A percentile compares a stretch with the other conserved stretches of the same genome.
Evolutionary conservation across 2,113 vertebrate species (phyloP).

Genomic region (Labeo catla): DNA sequence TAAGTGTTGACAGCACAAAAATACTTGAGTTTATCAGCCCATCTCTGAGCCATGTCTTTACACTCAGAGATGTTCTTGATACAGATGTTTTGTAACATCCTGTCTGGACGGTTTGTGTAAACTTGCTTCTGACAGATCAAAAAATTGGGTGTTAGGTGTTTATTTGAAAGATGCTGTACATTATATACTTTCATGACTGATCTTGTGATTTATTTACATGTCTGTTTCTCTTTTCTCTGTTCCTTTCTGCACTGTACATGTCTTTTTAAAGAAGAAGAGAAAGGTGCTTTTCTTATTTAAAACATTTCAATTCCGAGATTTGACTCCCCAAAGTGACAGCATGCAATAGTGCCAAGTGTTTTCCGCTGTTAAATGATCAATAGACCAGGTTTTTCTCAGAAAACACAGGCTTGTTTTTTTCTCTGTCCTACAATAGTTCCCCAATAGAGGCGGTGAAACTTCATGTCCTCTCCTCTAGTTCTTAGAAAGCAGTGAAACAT

Average conservation of each 20-base stretch:
- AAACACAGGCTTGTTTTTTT: constrained; percentile 32
- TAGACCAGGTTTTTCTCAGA: constrained; percentile 29
- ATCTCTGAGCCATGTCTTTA: not conserved
- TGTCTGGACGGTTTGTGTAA: not conserved
- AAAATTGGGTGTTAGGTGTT: not conserved
- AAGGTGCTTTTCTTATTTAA: constrained; percentile 45
- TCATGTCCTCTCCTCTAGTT: constrained; percentile 35
- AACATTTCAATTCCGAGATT: constrained; percentile 21
- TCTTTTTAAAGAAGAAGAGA: constrained; percentile 45
- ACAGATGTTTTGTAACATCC: constrained; percentile 20
- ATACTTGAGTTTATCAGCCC: constrained; percentile 29
- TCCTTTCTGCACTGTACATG: constrained; percentile 35
- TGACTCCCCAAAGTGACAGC: constrained; percentile 36
- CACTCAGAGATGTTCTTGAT: not conserved
- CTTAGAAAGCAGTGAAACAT: constrained; percentile 25
- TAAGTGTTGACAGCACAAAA: constrained; percentile 9
- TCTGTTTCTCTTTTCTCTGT: constrained; percentile 42
- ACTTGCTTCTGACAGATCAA: not conserved
- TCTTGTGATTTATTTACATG: constrained; percentile 17
- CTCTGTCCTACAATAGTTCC: constrained; percentile 15
- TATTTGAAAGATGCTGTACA: not conserved
- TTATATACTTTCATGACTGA: constrained; percentile 1
- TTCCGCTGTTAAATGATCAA: constrained; percentile 19
- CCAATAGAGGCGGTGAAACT: constrained; percentile 26
- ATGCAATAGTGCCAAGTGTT: constrained; percentile 40